Evolutionary conservation across 2,113 vertebrate species (phyloP), one percentile per base, ranked within the genome.

Genomic region (Dipodomys ordii): DNA sequence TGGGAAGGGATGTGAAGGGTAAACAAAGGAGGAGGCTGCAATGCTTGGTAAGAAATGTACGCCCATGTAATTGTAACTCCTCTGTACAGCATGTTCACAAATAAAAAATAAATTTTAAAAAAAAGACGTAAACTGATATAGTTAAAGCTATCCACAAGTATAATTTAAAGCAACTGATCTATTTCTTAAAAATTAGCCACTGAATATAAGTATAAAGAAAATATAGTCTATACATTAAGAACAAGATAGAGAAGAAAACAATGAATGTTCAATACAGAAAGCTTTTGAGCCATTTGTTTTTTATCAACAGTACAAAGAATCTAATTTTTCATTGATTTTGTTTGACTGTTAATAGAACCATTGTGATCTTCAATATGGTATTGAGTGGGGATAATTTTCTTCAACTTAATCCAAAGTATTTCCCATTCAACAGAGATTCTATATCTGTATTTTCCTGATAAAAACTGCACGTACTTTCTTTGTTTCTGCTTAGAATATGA

Each of bases 131-230:
- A 69, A 68, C 39, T 83, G 39, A 49, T 62, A 84, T 77, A 11
- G 22, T 83, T 25, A 81, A 77, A 35, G 10, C 78, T 44, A 93
- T n/a, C 11, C 22, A 57, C 7, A 62, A 19, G 4, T 27, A 68
- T n/a, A 87, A 79, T 84, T 89, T 86, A 35, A 91, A 85, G 83
- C 20, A 83, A 30, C 49, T 68, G 27, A 62, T 73, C 9, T 32
- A 44, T 53, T 87, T 89, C 80, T 69, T 39, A 39, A 73, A 90
- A 84, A 46, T 16, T 6, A 67, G 83, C 3, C 18, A 30, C 19
- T 65, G 11, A 85, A 32, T 81, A 0, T 60, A 87, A 87, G 9
- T 25, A 12, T 71, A 74, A 83, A 49, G 83, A 87, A 87, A 49
- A 84, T 64, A 32, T 8, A 60, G 25, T 62, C 44, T 6, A 28